These are phyloP conservation scores for Drosophila leonis DNA, from an alignment of 2,888 invertebrate genomes.

Conservation along the genomic window DNA sequence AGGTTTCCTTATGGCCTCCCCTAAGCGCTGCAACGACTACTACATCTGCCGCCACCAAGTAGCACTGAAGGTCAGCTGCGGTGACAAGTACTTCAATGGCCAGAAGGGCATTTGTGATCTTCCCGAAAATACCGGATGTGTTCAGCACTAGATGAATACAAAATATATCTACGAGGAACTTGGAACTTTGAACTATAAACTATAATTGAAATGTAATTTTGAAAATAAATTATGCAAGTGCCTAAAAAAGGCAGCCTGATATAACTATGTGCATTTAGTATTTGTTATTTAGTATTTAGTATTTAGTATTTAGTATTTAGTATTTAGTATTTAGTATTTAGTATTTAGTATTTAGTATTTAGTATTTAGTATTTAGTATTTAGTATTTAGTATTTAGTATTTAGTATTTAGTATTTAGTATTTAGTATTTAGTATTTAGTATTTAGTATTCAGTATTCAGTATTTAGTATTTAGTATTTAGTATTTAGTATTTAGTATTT, in stretches of 20 bases:
- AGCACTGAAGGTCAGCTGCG: slow-evolving; percentile 68
- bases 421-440: not conserved
- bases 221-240: slow-evolving; percentile 35
- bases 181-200: not conserved
- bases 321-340: not conserved
- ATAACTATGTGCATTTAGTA: not conserved
- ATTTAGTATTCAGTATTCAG: not conserved
- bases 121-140: slow-evolving; percentile 72
- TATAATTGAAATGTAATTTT: not conserved
- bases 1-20: slow-evolving; percentile 69
- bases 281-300: not conserved
- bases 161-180: not conserved
- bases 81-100: slow-evolving; percentile 71
- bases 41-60: slow-evolving; percentile 66
- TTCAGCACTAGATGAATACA: slow-evolving; percentile 43
- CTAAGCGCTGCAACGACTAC: slow-evolving; percentile 71
- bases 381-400: not conserved
- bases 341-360: not conserved
- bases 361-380: not conserved
- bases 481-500: not conserved
- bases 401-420: not conserved
- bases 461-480: not conserved
- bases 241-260: slow-evolving; percentile 27
- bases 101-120: slow-evolving; percentile 74
- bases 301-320: not conserved